phyloP scores from a whole-genome alignment of 2,888 invertebrate species.

The Cremastinae sp. region DNA sequence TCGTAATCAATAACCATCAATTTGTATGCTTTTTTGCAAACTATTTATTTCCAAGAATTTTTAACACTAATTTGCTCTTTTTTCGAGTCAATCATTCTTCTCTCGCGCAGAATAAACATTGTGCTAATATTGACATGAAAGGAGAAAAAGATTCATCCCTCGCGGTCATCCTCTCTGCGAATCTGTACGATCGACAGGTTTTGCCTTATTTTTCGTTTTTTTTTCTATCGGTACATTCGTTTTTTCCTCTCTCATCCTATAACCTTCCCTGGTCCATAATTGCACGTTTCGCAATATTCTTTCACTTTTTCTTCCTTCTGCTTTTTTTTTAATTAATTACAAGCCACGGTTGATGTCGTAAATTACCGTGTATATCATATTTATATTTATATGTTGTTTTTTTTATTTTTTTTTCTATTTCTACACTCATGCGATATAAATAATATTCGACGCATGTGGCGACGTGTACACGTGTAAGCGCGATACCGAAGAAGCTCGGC shows the following conservation, averaged over 20 bases:
- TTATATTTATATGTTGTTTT: conserved; percentile 9
- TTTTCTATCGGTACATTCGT: not conserved
- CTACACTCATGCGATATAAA: conserved; percentile 22
- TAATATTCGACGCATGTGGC: conserved; percentile 22
- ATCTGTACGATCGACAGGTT: conserved; percentile 13
- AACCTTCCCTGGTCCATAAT: conserved; percentile 25
- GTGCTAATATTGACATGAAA: conserved; percentile 1
- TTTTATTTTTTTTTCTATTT: no score
- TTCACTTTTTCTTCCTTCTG: conserved; percentile 47
- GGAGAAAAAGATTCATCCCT: not conserved
- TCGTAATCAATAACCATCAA: not conserved
- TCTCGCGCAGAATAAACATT: conserved; percentile 21
- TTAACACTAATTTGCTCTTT: conserved; percentile 20
- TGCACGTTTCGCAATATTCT: conserved; percentile 50
- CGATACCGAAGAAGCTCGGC: conserved; percentile 42
- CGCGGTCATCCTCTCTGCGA: conserved; percentile 18
- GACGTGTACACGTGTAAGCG: conserved; percentile 1
- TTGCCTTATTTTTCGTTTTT: conserved; percentile 20
- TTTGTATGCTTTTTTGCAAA: conserved; percentile 5
- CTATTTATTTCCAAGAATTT: conserved; percentile 1
- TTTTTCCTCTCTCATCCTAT: conserved; percentile 30
- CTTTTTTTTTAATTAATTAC: conserved; percentile 61
- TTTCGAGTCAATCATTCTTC: conserved; percentile 24
- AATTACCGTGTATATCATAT: conserved; percentile 44
- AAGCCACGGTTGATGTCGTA: conserved; percentile 54